Percentiles rank a stretch among this genome's conserved stretches.
Evolutionary conservation across 2,113 vertebrate genomes (phyloP).

Genomic region (Donacobius atricapilla): DNA sequence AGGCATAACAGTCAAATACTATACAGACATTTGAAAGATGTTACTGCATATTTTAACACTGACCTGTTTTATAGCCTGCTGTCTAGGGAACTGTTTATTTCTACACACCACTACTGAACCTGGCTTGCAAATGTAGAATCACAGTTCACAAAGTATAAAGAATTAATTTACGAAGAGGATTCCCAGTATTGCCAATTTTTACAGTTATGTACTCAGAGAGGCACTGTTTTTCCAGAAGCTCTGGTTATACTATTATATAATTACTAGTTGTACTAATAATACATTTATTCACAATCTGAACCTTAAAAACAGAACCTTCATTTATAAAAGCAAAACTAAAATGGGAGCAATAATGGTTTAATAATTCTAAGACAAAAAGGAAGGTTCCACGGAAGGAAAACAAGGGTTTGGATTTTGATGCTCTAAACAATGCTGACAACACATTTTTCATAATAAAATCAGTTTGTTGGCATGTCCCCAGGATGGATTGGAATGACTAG

Average conservation of each 20-base stretch:
- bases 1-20: neutral
- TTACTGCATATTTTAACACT: slow-evolving; percentile 42
- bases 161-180: neutral
- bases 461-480: neutral
- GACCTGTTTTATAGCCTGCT: slow-evolving; percentile 31
- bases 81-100: slow-evolving; percentile 32
- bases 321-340: neutral
- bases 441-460: neutral
- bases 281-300: neutral
- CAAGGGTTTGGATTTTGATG: neutral
- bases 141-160: neutral
- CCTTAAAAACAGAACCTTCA: neutral
- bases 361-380: neutral
- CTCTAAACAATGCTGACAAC: neutral
- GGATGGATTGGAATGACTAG: neutral
- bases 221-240: neutral
- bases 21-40: slow-evolving; percentile 2
- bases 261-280: neutral
- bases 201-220: neutral
- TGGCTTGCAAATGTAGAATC: slow-evolving; percentile 6
- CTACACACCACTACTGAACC: slow-evolving; percentile 33
- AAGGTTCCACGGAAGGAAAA: neutral
- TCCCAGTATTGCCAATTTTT: neutral
- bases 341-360: neutral
- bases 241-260: neutral